Conservation (phyloP, 2,113 vertebrate genomes). For the Indri indri region DNA sequence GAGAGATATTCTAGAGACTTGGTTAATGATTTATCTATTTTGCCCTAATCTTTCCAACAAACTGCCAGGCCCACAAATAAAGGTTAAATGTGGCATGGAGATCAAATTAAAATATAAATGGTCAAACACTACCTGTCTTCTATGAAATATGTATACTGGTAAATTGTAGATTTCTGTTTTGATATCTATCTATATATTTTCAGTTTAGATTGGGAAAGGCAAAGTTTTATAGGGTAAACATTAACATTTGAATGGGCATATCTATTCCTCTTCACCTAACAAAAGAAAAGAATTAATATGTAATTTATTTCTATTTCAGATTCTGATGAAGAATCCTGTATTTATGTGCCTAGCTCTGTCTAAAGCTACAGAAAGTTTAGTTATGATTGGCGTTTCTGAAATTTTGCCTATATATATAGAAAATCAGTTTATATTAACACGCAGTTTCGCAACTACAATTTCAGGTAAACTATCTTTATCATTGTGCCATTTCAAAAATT, state of each 20-base stretch:
- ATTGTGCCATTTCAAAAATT: neutral
- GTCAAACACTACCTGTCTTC: neutral
- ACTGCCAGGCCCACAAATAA: neutral
- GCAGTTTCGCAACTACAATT: constrained; percentile 77
- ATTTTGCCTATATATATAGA: constrained; percentile 87
- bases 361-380: constrained; percentile 80
- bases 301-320: constrained; percentile 73
- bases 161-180: neutral
- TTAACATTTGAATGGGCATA: neutral
- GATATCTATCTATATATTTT: neutral
- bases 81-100: neutral
- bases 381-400: constrained; percentile 81
- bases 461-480: constrained; percentile 79
- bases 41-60: neutral
- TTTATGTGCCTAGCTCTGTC: constrained; percentile 79
- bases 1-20: neutral
- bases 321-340: constrained; percentile 81
- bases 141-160: neutral
- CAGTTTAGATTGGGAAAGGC: neutral
- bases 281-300: neutral
- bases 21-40: neutral
- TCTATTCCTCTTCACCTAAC: neutral
- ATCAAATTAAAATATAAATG: constrained; percentile 1
- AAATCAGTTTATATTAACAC: constrained; percentile 83
- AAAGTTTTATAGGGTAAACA: neutral